Conservation (phyloP, 1,140 invertebrate species). For the Euschistus heros region DNA sequence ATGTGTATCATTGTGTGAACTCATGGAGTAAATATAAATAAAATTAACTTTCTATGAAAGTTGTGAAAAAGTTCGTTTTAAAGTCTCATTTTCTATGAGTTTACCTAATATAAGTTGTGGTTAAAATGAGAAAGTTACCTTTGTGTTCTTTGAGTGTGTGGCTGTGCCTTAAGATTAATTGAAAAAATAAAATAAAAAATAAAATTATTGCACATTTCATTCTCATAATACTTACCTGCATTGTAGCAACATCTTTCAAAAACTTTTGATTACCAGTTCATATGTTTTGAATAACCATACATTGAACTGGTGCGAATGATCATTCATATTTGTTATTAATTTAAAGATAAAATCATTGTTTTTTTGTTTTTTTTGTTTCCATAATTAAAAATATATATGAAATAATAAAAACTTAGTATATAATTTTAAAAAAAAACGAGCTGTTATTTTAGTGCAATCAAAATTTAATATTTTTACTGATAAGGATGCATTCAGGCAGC, state of each 20-base stretch:
- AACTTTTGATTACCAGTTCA: background rate
- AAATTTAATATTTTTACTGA: slow-evolving; percentile 15
- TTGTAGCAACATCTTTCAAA: slow-evolving; percentile 5
- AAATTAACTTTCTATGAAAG: too few relatives aligned
- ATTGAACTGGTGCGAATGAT: too few relatives aligned
- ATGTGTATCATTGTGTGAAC: slow-evolving; percentile 9
- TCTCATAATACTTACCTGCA: background rate
- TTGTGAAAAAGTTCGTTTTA: too few relatives aligned
- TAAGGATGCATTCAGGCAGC: slow-evolving; percentile 21
- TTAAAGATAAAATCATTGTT: too few relatives aligned
- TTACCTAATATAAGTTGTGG: background rate
- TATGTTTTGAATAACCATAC: too few relatives aligned
- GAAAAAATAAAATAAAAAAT: slow-evolving; percentile 11
- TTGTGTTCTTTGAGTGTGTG: slow-evolving; percentile 4
- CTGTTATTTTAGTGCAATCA: slow-evolving; percentile 20
- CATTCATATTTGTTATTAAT: too few relatives aligned
- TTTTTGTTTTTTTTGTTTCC: too few relatives aligned
- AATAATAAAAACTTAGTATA: slow-evolving; percentile 1
- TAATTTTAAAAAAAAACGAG: slow-evolving; percentile 10
- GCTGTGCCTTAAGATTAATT: background rate
- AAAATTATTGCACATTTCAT: background rate
- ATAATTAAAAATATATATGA: too few relatives aligned
- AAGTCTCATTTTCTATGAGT: slow-evolving; percentile 12
- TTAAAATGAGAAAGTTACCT: slow-evolving; percentile 9
- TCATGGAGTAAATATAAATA: background rate